These are phyloP conservation scores for Aethes cnicana DNA, from an alignment of 2,888 invertebrate species.

Conservation along the genomic window DNA sequence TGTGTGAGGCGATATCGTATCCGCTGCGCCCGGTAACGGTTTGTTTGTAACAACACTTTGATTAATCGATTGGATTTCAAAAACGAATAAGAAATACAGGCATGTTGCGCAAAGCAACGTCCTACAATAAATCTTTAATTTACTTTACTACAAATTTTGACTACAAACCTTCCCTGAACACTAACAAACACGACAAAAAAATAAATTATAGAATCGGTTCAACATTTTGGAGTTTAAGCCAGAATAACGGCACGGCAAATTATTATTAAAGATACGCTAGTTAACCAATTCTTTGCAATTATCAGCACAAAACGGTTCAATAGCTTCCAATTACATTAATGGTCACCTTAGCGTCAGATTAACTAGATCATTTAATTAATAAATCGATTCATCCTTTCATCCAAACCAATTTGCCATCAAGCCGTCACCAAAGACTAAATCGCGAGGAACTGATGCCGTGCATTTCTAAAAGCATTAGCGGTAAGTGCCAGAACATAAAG, in stretches of 20 bases:
- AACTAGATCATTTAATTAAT: slow-evolving; percentile 39
- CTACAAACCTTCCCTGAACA: no score
- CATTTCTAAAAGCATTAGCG: slow-evolving; percentile 72
- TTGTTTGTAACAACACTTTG: slow-evolving; percentile 28
- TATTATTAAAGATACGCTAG: background rate
- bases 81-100: no score
- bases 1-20: slow-evolving; percentile 22
- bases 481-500: slow-evolving; percentile 76
- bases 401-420: slow-evolving; percentile 51
- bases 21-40: slow-evolving; percentile 20
- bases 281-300: background rate
- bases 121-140: no score
- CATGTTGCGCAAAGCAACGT: no score
- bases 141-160: no score
- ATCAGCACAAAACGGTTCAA: background rate
- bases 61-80: slow-evolving; percentile 24
- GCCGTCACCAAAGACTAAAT: slow-evolving; percentile 48
- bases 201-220: no score
- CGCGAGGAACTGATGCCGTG: slow-evolving; percentile 63
- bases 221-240: no score
- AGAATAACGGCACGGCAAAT: no score
- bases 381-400: slow-evolving; percentile 47
- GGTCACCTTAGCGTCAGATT: slow-evolving; percentile 34
- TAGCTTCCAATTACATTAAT: slow-evolving; percentile 8
- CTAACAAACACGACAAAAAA: no score